phyloP scores from a whole-genome alignment of 2,888 invertebrate genomes.

The Drosophila robusta region DNA sequence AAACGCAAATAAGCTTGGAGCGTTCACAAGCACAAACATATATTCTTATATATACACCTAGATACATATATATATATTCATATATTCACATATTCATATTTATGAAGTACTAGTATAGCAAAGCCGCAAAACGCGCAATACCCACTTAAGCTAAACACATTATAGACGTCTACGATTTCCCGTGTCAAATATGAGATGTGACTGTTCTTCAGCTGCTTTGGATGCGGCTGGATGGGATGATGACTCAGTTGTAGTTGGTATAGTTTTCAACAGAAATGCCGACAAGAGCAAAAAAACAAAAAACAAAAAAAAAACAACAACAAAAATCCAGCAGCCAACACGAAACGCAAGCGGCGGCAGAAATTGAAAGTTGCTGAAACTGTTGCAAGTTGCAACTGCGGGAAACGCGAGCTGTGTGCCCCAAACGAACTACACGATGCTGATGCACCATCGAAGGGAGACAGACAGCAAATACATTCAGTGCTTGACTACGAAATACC shows the following conservation, averaged over 20 bases:
- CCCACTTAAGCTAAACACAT: slow-evolving; percentile 31
- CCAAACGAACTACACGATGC: slow-evolving; percentile 27
- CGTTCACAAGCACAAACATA: not conserved
- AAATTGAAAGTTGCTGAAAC: slow-evolving; percentile 57
- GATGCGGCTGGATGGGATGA: slow-evolving; percentile 10
- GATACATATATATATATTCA: not conserved
- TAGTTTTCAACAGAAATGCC: slow-evolving; percentile 47
- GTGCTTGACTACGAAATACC: slow-evolving; percentile 41
- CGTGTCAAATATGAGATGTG: slow-evolving; percentile 27
- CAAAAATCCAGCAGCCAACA: slow-evolving; percentile 1
- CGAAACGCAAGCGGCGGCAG: slow-evolving; percentile 25
- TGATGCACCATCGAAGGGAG: slow-evolving; percentile 53
- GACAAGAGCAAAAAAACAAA: slow-evolving; percentile 20
- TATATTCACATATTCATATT: slow-evolving; percentile 5
- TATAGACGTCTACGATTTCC: slow-evolving; percentile 26
- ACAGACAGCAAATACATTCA: slow-evolving; percentile 16
- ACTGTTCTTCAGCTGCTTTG: slow-evolving; percentile 1
- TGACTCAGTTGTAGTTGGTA: slow-evolving; percentile 53
- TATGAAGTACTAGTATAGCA: slow-evolving; percentile 17
- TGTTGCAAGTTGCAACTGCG: slow-evolving; percentile 29
- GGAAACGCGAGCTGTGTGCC: slow-evolving; percentile 17
- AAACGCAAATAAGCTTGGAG: slow-evolving; percentile 66
- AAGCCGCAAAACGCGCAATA: slow-evolving; percentile 54
- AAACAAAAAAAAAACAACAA: not conserved
- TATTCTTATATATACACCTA: slow-evolving; percentile 4